Conservation (phyloP, 2,797 vertebrate genomes). For the Pangasius macronema region DNA sequence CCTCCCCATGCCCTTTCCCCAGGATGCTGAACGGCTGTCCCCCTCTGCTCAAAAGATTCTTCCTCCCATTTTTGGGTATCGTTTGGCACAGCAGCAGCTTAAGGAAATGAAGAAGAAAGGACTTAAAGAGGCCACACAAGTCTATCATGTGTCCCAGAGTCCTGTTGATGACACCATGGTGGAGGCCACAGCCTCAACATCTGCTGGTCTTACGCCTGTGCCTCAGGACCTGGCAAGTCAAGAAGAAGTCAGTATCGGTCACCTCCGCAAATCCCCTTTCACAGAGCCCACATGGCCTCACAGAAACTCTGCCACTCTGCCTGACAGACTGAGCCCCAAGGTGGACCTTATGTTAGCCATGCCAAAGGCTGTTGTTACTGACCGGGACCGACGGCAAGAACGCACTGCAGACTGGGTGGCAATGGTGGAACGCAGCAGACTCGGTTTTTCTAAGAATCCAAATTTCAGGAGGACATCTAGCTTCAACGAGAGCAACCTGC, state of each 20-base stretch:
- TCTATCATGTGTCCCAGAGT: conserved; percentile 94
- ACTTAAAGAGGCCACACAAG: conserved; percentile 87
- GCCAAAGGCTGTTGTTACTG: conserved; percentile 66
- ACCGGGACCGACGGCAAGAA: conserved; percentile 70
- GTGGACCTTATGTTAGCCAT: conserved; percentile 69
- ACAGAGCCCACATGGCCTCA: conserved; percentile 72
- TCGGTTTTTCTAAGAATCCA: conserved; percentile 71
- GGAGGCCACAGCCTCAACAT: conserved; percentile 74
- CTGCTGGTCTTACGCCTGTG: conserved; percentile 62
- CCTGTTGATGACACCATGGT: conserved; percentile 85
- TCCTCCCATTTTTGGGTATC: conserved; percentile 94
- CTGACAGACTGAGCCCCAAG: conserved; percentile 74
- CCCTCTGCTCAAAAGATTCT: conserved; percentile 86
- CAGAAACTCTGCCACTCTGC: conserved; percentile 59
- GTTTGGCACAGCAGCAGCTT: conserved; percentile 92
- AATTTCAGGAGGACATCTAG: conserved; percentile 91
- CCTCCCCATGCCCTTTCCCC: conserved; percentile 60
- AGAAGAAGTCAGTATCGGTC: conserved; percentile 67
- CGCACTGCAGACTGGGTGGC: conserved; percentile 82
- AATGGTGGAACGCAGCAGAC: conserved; percentile 75
- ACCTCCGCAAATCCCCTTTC: conserved; percentile 79
- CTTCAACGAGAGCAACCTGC: conserved; percentile 86
- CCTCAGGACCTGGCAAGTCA: conserved; percentile 67
- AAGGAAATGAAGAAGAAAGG: conserved; percentile 98
- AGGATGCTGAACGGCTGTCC: conserved; percentile 81